These are phyloP conservation scores for Limulus polyphemus DNA, from an alignment of 2,888 invertebrate genomes.

Conservation along the genomic window DNA sequence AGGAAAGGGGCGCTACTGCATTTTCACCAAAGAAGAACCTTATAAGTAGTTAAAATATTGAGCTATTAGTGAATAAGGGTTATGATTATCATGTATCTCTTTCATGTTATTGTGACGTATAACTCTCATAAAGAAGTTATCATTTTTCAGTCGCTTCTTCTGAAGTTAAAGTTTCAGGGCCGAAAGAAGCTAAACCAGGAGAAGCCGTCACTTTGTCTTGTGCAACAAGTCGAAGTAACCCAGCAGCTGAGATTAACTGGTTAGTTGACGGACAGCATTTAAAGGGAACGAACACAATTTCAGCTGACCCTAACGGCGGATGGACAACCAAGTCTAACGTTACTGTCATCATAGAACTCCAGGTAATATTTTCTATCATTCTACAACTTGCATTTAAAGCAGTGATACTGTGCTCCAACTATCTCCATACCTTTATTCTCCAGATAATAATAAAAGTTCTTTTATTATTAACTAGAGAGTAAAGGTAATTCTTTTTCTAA, in stretches of 20 bases:
- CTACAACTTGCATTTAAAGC: no score
- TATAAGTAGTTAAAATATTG: no score
- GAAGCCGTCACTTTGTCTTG: conserved; percentile 77
- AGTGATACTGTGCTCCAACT: no score
- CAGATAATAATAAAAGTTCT: no score
- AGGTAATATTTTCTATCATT: conserved; percentile 6
- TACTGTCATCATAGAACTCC: conserved; percentile 47
- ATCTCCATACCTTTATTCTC: no score
- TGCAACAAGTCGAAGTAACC: conserved; percentile 70
- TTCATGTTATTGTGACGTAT: no score
- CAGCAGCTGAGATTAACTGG: conserved; percentile 40
- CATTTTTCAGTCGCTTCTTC: conserved; percentile 67
- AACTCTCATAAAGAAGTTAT: neutral
- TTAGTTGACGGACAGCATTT: conserved; percentile 36
- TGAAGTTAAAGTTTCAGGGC: conserved; percentile 73
- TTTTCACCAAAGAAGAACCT: no score
- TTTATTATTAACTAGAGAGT: no score
- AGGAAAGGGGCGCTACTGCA: no score
- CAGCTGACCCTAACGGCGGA: conserved; percentile 50
- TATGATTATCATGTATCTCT: no score
- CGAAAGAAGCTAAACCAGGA: conserved; percentile 74
- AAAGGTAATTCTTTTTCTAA: no score
- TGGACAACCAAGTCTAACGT: conserved; percentile 84
- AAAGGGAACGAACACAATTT: conserved; percentile 22
- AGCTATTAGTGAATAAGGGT: no score